Evolutionary conservation across 2,797 vertebrate species (phyloP).

Genomic region (Cynodonichthys magdalenae): DNA sequence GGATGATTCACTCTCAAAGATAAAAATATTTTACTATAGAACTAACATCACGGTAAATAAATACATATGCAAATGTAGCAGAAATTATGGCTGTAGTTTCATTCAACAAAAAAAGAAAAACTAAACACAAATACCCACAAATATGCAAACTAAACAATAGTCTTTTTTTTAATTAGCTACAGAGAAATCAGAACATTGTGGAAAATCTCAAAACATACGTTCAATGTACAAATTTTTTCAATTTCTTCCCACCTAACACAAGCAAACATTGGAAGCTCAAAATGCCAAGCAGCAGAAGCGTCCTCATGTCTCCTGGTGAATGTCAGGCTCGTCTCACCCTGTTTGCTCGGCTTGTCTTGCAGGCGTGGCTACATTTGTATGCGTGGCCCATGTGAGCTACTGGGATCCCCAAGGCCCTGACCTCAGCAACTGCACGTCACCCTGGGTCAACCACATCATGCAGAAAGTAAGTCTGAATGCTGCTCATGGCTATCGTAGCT

Average conservation of each 20-base stretch:
- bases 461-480: conserved; percentile 89
- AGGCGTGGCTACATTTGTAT: conserved; percentile 95
- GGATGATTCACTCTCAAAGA: background rate
- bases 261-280: conserved; percentile 8
- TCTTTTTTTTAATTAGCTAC: background rate
- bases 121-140: background rate
- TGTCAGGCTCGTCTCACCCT: conserved; percentile 60
- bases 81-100: background rate
- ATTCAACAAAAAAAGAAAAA: too few species aligned
- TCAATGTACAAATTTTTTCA: background rate
- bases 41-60: background rate
- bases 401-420: conserved; percentile 96
- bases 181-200: background rate
- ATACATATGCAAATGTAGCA: background rate
- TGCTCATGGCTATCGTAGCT: conserved; percentile 30
- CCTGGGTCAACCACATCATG: conserved; percentile 97
- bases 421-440: conserved; percentile 98
- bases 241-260: conserved; percentile 6
- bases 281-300: conserved; percentile 23
- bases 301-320: conserved; percentile 48
- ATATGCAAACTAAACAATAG: background rate
- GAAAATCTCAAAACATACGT: background rate
- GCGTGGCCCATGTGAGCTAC: conserved; percentile 87
- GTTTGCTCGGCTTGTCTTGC: conserved; percentile 63
- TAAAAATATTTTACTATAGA: background rate